Percentiles rank a stretch among this genome's conserved stretches.
Evolutionary conservation across 2,888 invertebrate genomes (phyloP).

Genomic region (Cactoblastis cactorum): DNA sequence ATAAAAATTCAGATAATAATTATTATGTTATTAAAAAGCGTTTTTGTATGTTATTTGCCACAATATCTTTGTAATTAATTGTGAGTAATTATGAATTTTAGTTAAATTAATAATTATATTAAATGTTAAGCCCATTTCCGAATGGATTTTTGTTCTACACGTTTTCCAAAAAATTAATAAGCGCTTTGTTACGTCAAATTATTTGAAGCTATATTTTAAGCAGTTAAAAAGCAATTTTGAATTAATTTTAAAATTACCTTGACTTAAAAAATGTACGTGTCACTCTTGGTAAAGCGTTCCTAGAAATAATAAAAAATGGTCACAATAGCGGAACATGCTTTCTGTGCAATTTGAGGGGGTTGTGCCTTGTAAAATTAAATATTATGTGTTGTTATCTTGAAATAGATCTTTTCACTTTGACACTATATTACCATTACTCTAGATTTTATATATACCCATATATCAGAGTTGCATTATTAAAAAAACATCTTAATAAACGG

Average conservation of each 20-base stretch:
- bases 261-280: conserved; percentile 92
- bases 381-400: conserved; percentile 24
- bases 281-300: conserved; percentile 87
- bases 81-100: background rate
- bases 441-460: background rate
- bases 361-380: background rate
- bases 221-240: conserved; percentile 33
- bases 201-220: conserved; percentile 1
- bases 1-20: background rate
- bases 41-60: background rate
- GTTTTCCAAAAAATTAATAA: conserved; percentile 8
- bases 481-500: too few species aligned
- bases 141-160: background rate
- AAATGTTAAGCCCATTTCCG: background rate
- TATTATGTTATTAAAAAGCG: background rate
- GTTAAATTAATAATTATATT: background rate
- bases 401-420: conserved; percentile 28
- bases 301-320: conserved; percentile 81
- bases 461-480: too few species aligned
- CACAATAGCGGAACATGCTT: conserved; percentile 63
- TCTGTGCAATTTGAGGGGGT: conserved; percentile 11
- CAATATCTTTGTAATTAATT: background rate
- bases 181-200: background rate
- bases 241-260: conserved; percentile 65
- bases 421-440: conserved; percentile 49